Conservation (phyloP, 2,113 vertebrate genomes). For the Melanerpes formicivorus region DNA sequence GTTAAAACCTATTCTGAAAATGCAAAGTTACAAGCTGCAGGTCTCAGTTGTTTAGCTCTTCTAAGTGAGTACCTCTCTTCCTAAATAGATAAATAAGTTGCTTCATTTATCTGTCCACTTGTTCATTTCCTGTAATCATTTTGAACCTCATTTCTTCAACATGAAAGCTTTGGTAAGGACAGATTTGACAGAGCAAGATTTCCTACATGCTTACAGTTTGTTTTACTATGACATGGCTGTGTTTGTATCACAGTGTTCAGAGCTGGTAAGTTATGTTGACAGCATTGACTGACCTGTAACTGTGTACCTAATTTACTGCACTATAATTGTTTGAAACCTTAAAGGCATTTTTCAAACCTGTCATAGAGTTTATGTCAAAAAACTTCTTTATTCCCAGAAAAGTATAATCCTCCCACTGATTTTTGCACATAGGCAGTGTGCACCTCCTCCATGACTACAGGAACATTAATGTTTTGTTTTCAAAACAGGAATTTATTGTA, state of each 20-base stretch:
- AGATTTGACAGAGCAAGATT: background rate
- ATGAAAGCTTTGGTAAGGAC: background rate
- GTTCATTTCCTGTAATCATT: background rate
- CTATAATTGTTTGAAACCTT: background rate
- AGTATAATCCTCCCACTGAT: background rate
- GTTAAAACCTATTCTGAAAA: conserved; percentile 83
- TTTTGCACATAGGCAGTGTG: background rate
- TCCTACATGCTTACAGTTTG: background rate
- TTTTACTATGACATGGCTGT: background rate
- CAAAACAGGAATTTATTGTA: conserved; percentile 20
- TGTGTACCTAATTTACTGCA: background rate
- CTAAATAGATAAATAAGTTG: background rate
- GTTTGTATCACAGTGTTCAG: background rate
- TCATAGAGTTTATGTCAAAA: background rate
- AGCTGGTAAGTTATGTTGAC: background rate
- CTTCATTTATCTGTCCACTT: background rate
- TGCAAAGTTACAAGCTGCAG: conserved; percentile 81
- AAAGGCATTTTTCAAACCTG: background rate
- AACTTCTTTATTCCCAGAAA: background rate
- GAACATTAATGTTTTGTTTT: background rate
- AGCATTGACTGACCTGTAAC: background rate
- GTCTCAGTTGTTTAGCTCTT: conserved; percentile 87
- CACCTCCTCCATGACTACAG: background rate
- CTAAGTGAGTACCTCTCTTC: conserved; percentile 85
- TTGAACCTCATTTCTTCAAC: background rate